phyloP scores from a whole-genome alignment of 2,888 invertebrate genomes.

The Abrostola triplasia region DNA sequence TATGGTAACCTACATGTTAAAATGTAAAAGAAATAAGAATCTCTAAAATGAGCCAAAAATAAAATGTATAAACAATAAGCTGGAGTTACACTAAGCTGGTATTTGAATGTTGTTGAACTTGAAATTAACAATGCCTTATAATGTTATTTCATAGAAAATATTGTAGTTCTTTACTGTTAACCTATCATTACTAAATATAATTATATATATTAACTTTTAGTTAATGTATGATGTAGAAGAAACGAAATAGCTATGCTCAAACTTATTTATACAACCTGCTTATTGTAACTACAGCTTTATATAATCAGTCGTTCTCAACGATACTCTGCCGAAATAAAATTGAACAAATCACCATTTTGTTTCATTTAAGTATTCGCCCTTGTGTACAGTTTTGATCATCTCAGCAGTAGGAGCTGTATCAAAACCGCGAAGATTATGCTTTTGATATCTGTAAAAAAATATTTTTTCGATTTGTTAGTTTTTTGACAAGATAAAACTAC shows the following conservation, averaged over 20 bases:
- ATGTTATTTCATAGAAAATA: neutral
- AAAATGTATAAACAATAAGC: slow-evolving; percentile 28
- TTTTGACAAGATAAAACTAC: too few relatives aligned
- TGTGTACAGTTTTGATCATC: slow-evolving; percentile 23
- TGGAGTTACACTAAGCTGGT: slow-evolving; percentile 38
- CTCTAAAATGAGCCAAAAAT: slow-evolving; percentile 45
- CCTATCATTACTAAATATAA: too few relatives aligned
- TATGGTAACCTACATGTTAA: slow-evolving; percentile 43
- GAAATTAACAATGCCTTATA: neutral
- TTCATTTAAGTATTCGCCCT: slow-evolving; percentile 65
- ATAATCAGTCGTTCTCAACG: slow-evolving; percentile 67
- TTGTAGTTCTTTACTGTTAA: too few relatives aligned
- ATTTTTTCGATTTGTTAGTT: neutral
- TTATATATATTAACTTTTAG: too few relatives aligned
- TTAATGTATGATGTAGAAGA: neutral
- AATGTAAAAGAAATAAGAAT: slow-evolving; percentile 44
- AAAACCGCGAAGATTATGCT: neutral
- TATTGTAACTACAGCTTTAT: slow-evolving; percentile 38
- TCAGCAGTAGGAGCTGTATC: slow-evolving; percentile 22
- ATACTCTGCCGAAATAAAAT: slow-evolving; percentile 73
- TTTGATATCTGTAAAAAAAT: slow-evolving; percentile 32
- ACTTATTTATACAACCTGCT: neutral
- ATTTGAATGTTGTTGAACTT: neutral
- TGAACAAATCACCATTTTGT: slow-evolving; percentile 61
- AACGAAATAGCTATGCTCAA: slow-evolving; percentile 1